phyloP scores from a whole-genome alignment of 1,140 invertebrate species.

The Cyrtorhinus lividipennis region DNA sequence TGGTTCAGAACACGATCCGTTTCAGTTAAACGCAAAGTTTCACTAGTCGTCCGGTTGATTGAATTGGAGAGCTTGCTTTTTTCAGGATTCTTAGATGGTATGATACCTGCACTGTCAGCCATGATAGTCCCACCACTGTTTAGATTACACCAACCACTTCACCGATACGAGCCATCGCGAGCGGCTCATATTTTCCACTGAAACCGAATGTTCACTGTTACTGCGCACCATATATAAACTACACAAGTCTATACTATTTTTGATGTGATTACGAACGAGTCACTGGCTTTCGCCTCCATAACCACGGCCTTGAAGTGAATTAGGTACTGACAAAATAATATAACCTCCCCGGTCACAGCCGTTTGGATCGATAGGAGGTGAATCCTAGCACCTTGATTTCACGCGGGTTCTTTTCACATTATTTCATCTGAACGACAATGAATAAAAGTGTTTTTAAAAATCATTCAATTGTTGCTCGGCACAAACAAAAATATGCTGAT shows the following conservation, averaged over 20 bases:
- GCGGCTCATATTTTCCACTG: constrained; percentile 12
- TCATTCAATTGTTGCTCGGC: no score
- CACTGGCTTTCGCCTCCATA: constrained; percentile 15
- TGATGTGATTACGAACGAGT: not conserved
- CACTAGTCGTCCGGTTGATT: constrained; percentile 25
- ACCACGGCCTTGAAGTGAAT: constrained; percentile 22
- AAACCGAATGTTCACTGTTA: not conserved
- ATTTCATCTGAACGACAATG: no score
- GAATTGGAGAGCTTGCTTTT: constrained; percentile 24
- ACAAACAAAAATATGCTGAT: no score
- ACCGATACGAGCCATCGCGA: constrained; percentile 14
- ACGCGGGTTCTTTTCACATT: no score
- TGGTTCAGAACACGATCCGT: constrained; percentile 20
- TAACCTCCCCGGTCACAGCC: constrained; percentile 22
- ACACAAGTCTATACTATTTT: constrained; percentile 1
- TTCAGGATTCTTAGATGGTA: constrained; percentile 22
- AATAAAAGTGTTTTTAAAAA: no score
- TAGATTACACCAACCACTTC: constrained; percentile 15
- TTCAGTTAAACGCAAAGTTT: constrained; percentile 24
- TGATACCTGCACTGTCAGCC: constrained; percentile 24
- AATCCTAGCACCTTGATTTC: no score
- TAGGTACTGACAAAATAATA: constrained; percentile 20
- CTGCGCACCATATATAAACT: not conserved
- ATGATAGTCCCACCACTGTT: constrained; percentile 22
- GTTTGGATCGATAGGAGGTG: no score